These are phyloP conservation scores for Drosophila guanche DNA, from an alignment of 1,140 invertebrate genomes.

Conservation along the genomic window DNA sequence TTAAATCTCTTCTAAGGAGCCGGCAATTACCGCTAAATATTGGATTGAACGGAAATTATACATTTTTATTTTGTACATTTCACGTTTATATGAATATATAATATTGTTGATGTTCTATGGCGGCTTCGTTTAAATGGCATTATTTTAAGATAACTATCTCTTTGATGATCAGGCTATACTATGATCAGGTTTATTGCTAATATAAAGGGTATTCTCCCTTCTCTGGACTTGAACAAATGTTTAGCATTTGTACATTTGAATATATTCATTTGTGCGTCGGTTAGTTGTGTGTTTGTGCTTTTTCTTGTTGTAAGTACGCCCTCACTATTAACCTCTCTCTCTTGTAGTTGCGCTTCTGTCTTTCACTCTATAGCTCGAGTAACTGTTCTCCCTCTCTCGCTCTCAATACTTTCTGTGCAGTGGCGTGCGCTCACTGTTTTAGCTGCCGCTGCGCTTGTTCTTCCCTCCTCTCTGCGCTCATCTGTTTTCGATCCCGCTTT, in stretches of 20 bases:
- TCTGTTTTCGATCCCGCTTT: too few relatives aligned
- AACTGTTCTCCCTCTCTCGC: too few relatives aligned
- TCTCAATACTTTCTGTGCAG: too few relatives aligned
- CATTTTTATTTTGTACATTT: conserved; percentile 28
- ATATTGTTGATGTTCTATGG: conserved; percentile 34
- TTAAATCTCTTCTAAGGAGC: conserved; percentile 79
- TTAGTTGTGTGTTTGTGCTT: too few relatives aligned
- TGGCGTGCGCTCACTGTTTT: too few relatives aligned
- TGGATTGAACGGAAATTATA: conserved; percentile 36
- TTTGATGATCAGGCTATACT: conserved; percentile 13
- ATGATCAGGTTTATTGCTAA: conserved; percentile 33
- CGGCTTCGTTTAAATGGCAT: conserved; percentile 29
- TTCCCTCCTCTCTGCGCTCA: too few relatives aligned
- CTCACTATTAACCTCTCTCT: too few relatives aligned
- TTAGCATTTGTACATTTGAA: conserved; percentile 19
- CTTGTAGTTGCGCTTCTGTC: too few relatives aligned
- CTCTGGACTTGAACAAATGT: conserved; percentile 1
- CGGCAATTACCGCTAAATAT: conserved; percentile 53
- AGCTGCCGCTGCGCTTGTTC: too few relatives aligned
- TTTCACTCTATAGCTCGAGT: too few relatives aligned
- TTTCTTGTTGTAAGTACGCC: too few relatives aligned
- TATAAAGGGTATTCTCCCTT: conserved; percentile 25
- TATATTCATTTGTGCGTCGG: too few relatives aligned
- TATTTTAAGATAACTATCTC: conserved; percentile 23
- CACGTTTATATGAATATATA: conserved; percentile 41